Conservation (phyloP, 1,140 invertebrate genomes). For the Ceratoteleas bidentatus region DNA sequence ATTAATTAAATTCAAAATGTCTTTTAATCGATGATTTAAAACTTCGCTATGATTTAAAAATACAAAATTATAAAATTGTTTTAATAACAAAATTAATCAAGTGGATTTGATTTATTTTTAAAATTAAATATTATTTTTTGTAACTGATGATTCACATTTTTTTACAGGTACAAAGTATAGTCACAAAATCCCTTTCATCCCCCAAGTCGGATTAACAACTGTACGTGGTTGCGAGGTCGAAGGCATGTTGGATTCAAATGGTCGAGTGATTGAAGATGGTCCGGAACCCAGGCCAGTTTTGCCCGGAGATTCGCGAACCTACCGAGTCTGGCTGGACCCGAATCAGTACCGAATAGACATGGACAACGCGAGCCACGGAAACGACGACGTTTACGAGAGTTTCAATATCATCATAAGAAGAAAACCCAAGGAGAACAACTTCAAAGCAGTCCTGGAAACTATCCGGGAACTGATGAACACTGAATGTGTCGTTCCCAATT, state of each 20-base stretch:
- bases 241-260: constrained; percentile 98
- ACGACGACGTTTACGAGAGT: constrained; percentile 94
- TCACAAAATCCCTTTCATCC: constrained; percentile 90
- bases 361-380: constrained; percentile 88
- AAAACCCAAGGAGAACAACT: constrained; percentile 99
- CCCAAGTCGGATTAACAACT: constrained; percentile 94
- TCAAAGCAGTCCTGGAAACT: constrained; percentile 99
- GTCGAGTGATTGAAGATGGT: constrained; percentile 98
- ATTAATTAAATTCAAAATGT: no score
- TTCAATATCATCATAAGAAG: constrained; percentile 98
- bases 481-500: constrained; percentile 98
- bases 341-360: constrained; percentile 98
- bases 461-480: constrained; percentile 99
- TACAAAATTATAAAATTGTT: no score
- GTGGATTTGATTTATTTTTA: no score
- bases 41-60: no score
- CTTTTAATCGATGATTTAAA: no score
- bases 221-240: constrained; percentile 99
- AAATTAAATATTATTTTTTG: constrained; percentile 25
- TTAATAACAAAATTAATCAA: no score
- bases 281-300: constrained; percentile 93
- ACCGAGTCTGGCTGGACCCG: constrained; percentile 95
- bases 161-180: constrained; percentile 88
- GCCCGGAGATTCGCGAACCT: constrained; percentile 94
- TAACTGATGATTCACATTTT: constrained; percentile 16